These are phyloP conservation scores for Drosophila histrio DNA, from an alignment of 2,888 invertebrate genomes.

Conservation along the genomic window DNA sequence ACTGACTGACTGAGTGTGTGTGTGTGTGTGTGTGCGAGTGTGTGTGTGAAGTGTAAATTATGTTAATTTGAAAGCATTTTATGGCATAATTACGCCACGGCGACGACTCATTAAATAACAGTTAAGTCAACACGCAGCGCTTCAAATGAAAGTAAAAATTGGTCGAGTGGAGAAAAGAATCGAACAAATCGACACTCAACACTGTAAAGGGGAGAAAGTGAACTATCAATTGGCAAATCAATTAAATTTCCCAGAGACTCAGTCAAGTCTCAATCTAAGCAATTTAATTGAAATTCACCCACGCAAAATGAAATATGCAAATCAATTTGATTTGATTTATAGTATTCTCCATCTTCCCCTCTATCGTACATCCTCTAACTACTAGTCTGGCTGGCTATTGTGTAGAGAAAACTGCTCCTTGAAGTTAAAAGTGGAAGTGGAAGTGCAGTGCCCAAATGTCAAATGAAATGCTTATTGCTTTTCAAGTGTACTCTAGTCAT, in stretches of 20 bases:
- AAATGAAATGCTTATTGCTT: constrained; percentile 27
- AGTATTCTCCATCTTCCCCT: background rate
- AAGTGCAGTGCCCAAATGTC: constrained; percentile 23
- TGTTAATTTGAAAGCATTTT: constrained; percentile 73
- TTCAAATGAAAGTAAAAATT: constrained; percentile 65
- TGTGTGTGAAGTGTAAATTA: constrained; percentile 61
- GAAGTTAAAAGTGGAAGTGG: too few species aligned
- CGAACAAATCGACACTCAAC: background rate
- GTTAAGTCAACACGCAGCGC: constrained; percentile 51
- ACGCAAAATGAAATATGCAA: constrained; percentile 23
- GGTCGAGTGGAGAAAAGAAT: constrained; percentile 42
- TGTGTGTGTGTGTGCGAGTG: constrained; percentile 6
- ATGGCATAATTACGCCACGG: constrained; percentile 62
- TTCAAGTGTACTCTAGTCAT: constrained; percentile 9
- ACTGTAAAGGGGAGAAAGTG: constrained; percentile 44
- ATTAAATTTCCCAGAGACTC: constrained; percentile 28
- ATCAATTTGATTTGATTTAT: constrained; percentile 30
- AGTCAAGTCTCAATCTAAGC: background rate
- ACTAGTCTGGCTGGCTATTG: background rate
- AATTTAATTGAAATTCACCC: constrained; percentile 35
- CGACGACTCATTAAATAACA: constrained; percentile 63
- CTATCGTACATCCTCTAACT: background rate
- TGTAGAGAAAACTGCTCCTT: background rate
- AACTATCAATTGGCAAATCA: constrained; percentile 26
- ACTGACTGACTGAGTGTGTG: constrained; percentile 1